Conservation (phyloP, 1,140 invertebrate species). For the Arctopsyche grandis region DNA sequence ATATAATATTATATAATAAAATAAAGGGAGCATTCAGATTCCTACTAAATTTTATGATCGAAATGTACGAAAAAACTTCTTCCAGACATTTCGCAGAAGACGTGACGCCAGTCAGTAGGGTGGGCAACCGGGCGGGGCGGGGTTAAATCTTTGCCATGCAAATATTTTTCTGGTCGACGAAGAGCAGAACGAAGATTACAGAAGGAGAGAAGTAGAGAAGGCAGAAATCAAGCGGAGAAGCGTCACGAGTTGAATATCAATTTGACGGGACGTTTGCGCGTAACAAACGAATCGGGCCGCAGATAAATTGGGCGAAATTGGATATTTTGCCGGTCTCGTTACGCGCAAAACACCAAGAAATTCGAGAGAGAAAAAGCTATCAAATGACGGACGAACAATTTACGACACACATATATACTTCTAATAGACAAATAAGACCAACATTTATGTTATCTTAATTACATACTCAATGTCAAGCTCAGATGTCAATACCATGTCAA, state of each 20-base stretch:
- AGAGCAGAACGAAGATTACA: slow-evolving; percentile 23
- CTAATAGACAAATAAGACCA: not conserved
- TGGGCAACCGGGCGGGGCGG: not conserved
- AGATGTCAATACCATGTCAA: too few species aligned
- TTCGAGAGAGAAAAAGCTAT: slow-evolving; percentile 10
- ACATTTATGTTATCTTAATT: too few species aligned
- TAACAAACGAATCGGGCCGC: slow-evolving; percentile 29
- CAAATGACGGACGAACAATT: slow-evolving; percentile 1
- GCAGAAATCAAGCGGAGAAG: slow-evolving; percentile 39
- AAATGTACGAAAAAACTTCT: too few species aligned
- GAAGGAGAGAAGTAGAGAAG: not conserved
- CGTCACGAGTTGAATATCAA: slow-evolving; percentile 38
- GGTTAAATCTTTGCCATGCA: slow-evolving; percentile 28
- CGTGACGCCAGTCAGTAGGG: not conserved
- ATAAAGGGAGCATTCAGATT: too few species aligned
- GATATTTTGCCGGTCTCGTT: slow-evolving; percentile 38
- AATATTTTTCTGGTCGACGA: slow-evolving; percentile 30
- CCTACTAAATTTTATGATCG: too few species aligned
- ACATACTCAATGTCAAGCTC: too few species aligned
- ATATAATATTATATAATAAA: too few species aligned
- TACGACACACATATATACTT: not conserved
- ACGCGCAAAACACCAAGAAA: slow-evolving; percentile 18
- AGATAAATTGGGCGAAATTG: slow-evolving; percentile 37
- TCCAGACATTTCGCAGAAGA: not conserved
- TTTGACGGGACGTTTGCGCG: slow-evolving; percentile 18